Conservation (phyloP, 2,113 vertebrate species). For the Aphelocoma coerulescens region DNA sequence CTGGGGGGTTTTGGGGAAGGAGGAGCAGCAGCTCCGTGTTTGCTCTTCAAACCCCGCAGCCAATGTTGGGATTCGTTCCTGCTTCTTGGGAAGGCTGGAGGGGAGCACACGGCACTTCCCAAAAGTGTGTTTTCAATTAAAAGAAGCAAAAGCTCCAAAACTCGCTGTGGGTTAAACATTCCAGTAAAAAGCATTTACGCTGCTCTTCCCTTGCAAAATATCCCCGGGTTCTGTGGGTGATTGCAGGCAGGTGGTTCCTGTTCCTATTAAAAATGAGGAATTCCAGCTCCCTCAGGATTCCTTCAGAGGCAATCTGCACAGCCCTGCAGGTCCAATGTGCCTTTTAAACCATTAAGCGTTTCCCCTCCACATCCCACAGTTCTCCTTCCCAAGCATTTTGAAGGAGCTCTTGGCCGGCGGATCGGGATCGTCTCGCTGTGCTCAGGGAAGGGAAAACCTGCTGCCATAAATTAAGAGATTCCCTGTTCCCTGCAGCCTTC, state of each 20-base stretch:
- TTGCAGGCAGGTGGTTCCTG: conserved; percentile 63
- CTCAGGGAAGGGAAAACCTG: background rate
- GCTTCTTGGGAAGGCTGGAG: background rate
- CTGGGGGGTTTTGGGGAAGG: background rate
- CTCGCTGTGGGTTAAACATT: background rate
- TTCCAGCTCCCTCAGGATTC: conserved; percentile 27
- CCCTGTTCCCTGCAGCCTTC: background rate
- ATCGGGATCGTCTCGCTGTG: background rate
- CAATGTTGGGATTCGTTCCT: background rate
- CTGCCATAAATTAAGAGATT: background rate
- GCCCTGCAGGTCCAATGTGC: background rate
- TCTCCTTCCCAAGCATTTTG: background rate
- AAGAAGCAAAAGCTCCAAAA: conserved; percentile 36
- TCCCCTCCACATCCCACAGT: background rate
- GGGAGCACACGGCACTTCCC: background rate
- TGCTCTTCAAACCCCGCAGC: background rate
- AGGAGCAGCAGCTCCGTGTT: background rate
- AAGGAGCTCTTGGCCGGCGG: background rate
- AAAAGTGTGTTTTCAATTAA: conserved; percentile 47
- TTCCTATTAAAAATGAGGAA: conserved; percentile 58
- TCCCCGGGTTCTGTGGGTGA: conserved; percentile 27
- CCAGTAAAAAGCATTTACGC: background rate
- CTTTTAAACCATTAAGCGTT: conserved; percentile 33
- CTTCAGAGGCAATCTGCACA: conserved; percentile 34
- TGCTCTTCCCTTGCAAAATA: conserved; percentile 22